Base-by-base conservation (phyloP, 2,888 invertebrate species). In the Aphodius sticticus region DNA sequence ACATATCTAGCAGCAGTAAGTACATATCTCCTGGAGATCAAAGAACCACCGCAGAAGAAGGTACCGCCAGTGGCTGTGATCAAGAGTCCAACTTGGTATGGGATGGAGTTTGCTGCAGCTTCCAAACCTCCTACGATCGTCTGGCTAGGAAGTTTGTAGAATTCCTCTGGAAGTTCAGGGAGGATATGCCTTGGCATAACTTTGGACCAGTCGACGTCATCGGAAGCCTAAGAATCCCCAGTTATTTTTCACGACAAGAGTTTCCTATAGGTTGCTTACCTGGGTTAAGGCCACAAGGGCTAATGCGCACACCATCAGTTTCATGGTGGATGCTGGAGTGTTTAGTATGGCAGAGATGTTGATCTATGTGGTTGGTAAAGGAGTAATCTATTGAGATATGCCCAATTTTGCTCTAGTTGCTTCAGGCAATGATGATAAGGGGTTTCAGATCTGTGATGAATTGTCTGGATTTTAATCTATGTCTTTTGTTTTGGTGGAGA, bases 1-100 rank as follows among this genome's bases (percentile, higher is more conserved):
- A n/a, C n/a, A n/a, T n/a, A n/a, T n/a, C n/a, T n/a, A 0, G 91
- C 92, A 0, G 91, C 91, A 0, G 91, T 91, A 70, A 92, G 83
- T 75, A 92, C 88, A 90, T 90, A 91, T 82, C 90, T 87, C 6
- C 83, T 86, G 79, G 89, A 88, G 6, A 92, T 84, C 16, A 92
- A 87, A 0, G 91, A 88, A 0, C 90, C 91, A 1, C 92, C 91
- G 81, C 92, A 92, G 87, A 91, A 92, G 0, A 90, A 91, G 36
- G 90, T 81, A 79, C 89, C 88, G 7, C 53, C 76, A 9, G 78
- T 69, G 38, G 53, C 77, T 69, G 76, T 78, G 70, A 83, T 82
- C 16, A 83, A 76, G n/a, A 82, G 76, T 69, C 77, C 77, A 70
- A 36, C 77, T 53, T 79, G 79, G 76, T 79, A 79, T 6, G 79